Conservation (phyloP, 1,140 invertebrate species). For the Drosophila obscura region DNA sequence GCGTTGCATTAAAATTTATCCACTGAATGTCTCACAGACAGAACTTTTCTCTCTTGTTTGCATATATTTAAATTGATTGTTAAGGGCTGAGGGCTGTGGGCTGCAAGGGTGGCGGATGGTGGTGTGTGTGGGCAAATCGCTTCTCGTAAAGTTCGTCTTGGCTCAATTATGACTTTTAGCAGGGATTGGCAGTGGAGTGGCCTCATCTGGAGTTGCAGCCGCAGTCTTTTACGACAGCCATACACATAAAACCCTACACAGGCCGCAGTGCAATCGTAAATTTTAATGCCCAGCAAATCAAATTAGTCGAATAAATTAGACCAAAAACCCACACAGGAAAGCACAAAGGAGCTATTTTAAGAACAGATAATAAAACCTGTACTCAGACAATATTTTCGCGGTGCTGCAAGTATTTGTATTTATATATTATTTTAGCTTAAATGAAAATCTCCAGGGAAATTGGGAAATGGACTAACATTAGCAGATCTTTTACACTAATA, state of each 20-base stretch:
- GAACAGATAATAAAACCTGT: no score
- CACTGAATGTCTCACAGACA: slow-evolving; percentile 35
- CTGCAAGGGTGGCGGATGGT: not conserved
- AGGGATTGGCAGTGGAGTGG: slow-evolving; percentile 16
- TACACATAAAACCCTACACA: slow-evolving; percentile 42
- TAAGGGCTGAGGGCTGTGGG: slow-evolving; percentile 10
- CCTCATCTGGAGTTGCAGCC: slow-evolving; percentile 26
- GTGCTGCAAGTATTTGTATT: no score
- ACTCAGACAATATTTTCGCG: no score
- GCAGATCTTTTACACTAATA: no score
- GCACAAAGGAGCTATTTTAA: no score
- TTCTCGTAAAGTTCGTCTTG: slow-evolving; percentile 41
- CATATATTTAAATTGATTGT: slow-evolving; percentile 53
- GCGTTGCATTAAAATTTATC: slow-evolving; percentile 54
- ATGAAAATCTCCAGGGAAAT: no score
- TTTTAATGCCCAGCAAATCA: slow-evolving; percentile 34
- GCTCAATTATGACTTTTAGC: slow-evolving; percentile 54
- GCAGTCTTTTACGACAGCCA: slow-evolving; percentile 37
- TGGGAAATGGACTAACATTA: no score
- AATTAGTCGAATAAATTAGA: slow-evolving; percentile 31
- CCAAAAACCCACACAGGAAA: no score
- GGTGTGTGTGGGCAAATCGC: not conserved
- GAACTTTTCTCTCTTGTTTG: not conserved
- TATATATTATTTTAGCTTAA: no score
- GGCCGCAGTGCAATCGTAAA: slow-evolving; percentile 50